Base-by-base conservation (phyloP, 2,888 invertebrate genomes). In the Imbricaverruca yamaguchii region DNA sequence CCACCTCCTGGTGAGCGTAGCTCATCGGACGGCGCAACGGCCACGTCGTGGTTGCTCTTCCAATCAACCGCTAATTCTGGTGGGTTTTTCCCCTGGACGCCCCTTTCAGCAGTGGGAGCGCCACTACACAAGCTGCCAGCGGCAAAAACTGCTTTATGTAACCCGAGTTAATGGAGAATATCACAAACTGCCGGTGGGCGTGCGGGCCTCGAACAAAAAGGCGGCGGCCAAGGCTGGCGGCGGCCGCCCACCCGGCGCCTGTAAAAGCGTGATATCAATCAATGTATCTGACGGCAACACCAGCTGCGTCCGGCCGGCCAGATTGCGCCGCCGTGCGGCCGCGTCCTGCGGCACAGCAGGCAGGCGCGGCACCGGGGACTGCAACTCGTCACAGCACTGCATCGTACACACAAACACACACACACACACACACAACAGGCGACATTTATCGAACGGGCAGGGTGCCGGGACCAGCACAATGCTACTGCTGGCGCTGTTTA, bases 181-280 rank as follows among this genome's bases (percentile, higher is more conserved):
- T 74, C 55, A 55, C 23, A 74, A 74, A 74, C 55, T 12, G 55
- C 74, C 53, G 74, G 18, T 55, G 53, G 74, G 55, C 18, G 15
- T 8, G 18, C 55, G 55, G 11, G 74, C 18, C 55, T 4, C 9
- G 3, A 21, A 23, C 21, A 74, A 74, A 74, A 74, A 74, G 18
- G 21, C 55, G 74, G 21, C 74, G 53, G 21, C 55, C 74, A 53
- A 74, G 74, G 74, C 74, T 53, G 74, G 9, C 55, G 74, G 3
- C 10, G 55, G 53, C 9, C 74, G 74, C 74, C 74, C 74, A 55
- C 74, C 13, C 21, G 9, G 74, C 53, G 21, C 11, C 74, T 21
- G 74, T 74, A 53, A 55, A 55, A 21, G 18, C 21, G 74, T 18
- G 55, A 74, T 55, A 74, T 74, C 74, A 55, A 74, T 74, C 74